Evolutionary conservation across 2,113 vertebrate species (phyloP).

Genomic region (Chloropsis cyanopogon): DNA sequence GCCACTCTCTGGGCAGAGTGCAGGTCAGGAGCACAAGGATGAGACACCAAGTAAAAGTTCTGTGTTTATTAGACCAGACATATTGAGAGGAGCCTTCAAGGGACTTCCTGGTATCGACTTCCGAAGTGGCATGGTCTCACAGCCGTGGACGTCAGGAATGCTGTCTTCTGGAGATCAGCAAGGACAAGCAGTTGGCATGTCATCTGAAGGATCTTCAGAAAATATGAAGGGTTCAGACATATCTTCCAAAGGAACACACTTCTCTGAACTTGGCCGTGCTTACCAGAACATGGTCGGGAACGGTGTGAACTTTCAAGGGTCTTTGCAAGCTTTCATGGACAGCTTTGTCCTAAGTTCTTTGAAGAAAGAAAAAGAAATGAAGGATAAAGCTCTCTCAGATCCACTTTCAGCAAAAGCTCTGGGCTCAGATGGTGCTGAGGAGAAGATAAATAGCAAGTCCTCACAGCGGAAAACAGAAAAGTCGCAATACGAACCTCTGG

Average conservation of each 20-base stretch:
- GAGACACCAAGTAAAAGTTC: conserved; percentile 78
- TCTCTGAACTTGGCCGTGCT: conserved; percentile 89
- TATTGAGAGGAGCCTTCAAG: conserved; percentile 92
- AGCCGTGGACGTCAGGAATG: conserved; percentile 87
- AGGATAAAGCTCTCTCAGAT: conserved; percentile 81
- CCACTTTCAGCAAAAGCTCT: conserved; percentile 81
- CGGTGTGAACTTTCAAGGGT: conserved; percentile 94
- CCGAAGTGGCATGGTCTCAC: conserved; percentile 84
- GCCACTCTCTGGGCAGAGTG: conserved; percentile 79
- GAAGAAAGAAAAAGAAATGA: conserved; percentile 89
- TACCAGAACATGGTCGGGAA: conserved; percentile 93
- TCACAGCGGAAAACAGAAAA: conserved; percentile 82
- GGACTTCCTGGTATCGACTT: conserved; percentile 90
- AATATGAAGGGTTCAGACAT: conserved; percentile 82
- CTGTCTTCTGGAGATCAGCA: conserved; percentile 83
- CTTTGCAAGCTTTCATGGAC: conserved; percentile 98
- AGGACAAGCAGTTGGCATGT: conserved; percentile 76
- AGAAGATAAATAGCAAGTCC: conserved; percentile 78
- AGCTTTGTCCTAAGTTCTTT: conserved; percentile 91
- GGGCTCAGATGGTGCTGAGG: conserved; percentile 76
- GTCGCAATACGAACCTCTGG: conserved; percentile 93
- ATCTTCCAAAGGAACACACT: conserved; percentile 83
- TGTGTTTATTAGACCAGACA: conserved; percentile 93
- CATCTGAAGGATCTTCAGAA: conserved; percentile 78
- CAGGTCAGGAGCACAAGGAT: conserved; percentile 86